Base-by-base conservation (phyloP, 2,888 invertebrate genomes). In the Drosophila kanekoi region DNA sequence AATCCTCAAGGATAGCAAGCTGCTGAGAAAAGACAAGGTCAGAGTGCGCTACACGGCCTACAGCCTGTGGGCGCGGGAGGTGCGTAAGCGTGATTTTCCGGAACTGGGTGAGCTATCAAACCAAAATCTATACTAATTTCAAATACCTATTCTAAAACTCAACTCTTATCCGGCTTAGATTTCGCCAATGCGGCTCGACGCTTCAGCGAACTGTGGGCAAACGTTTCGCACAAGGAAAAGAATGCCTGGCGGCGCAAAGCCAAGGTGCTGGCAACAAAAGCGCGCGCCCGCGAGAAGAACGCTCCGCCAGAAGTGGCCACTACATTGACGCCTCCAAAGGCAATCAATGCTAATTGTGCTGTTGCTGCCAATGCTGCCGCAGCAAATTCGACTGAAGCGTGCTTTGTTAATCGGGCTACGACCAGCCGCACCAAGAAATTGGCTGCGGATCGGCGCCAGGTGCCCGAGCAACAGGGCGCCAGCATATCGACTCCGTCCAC, bases 21-120 rank as follows among this genome's bases (percentile, higher is more conserved):
- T 96, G 0, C 96, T 96, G 80, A 93, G 96, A 35, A 96, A 96
- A 85, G 96, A 96, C 81, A 96, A 96, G 93, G 96, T 96, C 28
- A 96, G 96, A 92, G 94, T 95, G 0, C 94, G 96, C 53, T 96
- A 96, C 72, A 97, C 98, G 0, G 98, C 98, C 0, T 98, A 98
- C 92, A 97, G 97, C 95, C 93, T 98, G 90, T 98, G 97, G 97
- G 96, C 97, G 0, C 96, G 96, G 78, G 96, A 97, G 83, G 94
- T 96, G 16, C 94, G 97, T 41, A 95, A 96, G 70, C 75, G 77
- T 0, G 88, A 85, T 23, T 79, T 86, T 57, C 76, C 81, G 14
- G 90, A 89, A 61, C 53, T 89, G 41, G 89, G 89, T 89, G 73
- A 72, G 64, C 9, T 35, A 18, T 28, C 28, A 3, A 13, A 10